Conservation (phyloP, 2,113 vertebrate genomes). For the Mormyrus lacerda region DNA sequence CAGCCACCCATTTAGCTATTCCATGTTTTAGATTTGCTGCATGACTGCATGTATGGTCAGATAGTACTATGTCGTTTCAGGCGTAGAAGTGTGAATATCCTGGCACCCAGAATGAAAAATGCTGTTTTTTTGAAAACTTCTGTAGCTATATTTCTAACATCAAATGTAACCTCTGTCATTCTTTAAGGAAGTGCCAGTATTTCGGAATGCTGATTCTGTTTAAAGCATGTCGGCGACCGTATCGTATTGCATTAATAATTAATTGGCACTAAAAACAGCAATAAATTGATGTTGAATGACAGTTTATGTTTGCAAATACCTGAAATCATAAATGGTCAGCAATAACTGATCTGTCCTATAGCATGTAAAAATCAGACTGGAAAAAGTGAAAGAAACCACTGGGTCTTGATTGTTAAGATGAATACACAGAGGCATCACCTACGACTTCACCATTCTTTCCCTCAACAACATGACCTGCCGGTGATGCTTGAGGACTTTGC, state of each 20-base stretch:
- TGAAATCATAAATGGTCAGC: neutral
- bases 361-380: neutral
- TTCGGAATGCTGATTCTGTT: neutral
- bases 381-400: neutral
- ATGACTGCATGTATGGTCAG: neutral
- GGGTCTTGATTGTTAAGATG: neutral
- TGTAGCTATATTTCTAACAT: neutral
- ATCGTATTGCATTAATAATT: neutral
- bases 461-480: neutral
- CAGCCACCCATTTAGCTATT: neutral
- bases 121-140: too few species aligned
- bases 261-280: neutral
- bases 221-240: neutral
- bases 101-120: neutral
- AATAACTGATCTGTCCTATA: neutral
- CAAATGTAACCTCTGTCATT: neutral
- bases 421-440: neutral
- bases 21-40: slow-evolving; percentile 14
- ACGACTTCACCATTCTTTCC: neutral
- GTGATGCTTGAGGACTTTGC: neutral
- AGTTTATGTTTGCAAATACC: neutral
- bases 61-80: neutral
- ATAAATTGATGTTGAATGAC: neutral
- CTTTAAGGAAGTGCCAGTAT: neutral
- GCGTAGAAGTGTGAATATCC: neutral